Conservation (phyloP, 2,888 invertebrate species). For the Carcina quercana region DNA sequence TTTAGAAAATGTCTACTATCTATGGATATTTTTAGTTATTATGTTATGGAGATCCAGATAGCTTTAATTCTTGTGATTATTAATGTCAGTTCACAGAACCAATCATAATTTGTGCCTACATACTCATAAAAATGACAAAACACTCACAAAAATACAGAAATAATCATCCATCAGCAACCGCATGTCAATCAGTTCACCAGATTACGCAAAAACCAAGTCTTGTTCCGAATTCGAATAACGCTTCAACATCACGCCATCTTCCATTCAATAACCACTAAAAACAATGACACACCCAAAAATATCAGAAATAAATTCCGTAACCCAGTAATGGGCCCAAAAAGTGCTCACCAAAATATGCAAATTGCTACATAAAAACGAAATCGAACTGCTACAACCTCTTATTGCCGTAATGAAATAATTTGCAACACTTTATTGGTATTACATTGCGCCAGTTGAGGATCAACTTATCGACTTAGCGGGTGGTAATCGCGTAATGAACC, state of each 20-base stretch:
- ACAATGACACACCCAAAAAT: background rate
- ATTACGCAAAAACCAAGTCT: no score
- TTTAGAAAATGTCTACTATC: no score
- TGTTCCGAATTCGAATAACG: background rate
- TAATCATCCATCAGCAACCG: no score
- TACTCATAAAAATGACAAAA: no score
- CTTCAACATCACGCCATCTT: background rate
- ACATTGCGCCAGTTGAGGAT: conserved; percentile 41
- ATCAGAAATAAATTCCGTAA: conserved; percentile 7
- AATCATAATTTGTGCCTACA: no score
- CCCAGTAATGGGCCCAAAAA: conserved; percentile 16
- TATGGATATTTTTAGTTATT: no score
- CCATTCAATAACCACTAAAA: background rate
- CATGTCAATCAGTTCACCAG: no score
- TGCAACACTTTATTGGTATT: conserved; percentile 54
- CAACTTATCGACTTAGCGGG: conserved; percentile 58
- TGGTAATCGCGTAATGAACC: conserved; percentile 49
- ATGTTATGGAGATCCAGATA: no score
- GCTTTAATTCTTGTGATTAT: no score
- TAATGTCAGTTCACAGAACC: no score
- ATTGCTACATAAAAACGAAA: conserved; percentile 27
- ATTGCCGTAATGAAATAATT: conserved; percentile 50
- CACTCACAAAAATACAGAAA: no score
- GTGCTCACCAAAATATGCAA: conserved; percentile 11
- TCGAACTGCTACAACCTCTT: conserved; percentile 29